Percentiles rank a stretch among this genome's conserved stretches.
phyloP scores from a whole-genome alignment of 2,797 vertebrate species.

The Notoglanidium macrostoma region DNA sequence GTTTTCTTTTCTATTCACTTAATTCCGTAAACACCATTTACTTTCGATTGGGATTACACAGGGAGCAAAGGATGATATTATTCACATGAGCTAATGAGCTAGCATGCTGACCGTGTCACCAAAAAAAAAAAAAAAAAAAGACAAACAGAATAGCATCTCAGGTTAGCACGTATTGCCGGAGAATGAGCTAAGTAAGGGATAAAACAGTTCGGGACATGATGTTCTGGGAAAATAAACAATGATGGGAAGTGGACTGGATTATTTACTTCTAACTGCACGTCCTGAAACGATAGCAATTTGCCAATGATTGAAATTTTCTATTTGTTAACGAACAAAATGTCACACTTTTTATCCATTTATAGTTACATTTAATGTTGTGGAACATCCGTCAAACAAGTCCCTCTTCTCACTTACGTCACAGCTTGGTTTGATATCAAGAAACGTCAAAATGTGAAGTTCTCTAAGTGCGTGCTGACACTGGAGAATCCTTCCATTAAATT shows the following conservation, averaged over 20 bases:
- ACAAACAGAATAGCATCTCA: constrained; percentile 8
- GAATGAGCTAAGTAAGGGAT: constrained; percentile 23
- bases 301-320: not conserved
- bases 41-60: constrained; percentile 64
- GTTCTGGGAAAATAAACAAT: not conserved
- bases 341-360: not conserved
- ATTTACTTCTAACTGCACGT: not conserved
- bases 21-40: constrained; percentile 65
- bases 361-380: not conserved
- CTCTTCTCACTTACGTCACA: not conserved
- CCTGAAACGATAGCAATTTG: not conserved
- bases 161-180: constrained; percentile 47
- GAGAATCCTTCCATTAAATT: not conserved
- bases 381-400: not conserved
- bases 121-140: constrained; percentile 21
- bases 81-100: constrained; percentile 53
- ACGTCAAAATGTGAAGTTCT: not conserved
- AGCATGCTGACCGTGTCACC: constrained; percentile 54
- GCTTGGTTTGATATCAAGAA: not conserved
- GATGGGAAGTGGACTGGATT: not conserved
- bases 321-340: not conserved
- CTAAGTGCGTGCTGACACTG: not conserved
- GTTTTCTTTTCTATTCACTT: constrained; percentile 60
- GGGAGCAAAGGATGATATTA: constrained; percentile 47
- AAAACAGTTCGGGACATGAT: not conserved